Evolutionary conservation across 2,888 invertebrate species (phyloP).

Genomic region (Endotricha flammealis): DNA sequence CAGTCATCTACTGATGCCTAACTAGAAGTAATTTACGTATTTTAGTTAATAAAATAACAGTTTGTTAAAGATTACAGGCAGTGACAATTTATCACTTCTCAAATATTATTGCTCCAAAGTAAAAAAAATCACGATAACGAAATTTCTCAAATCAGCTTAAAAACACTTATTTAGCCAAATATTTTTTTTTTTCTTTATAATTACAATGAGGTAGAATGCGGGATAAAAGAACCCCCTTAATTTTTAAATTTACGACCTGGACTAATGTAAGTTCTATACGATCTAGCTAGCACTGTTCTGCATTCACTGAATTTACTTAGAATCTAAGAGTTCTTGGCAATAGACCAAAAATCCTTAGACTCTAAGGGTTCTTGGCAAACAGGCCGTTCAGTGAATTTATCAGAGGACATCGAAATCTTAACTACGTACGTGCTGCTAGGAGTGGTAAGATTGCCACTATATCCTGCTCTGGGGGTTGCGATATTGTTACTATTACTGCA

Average conservation of each 20-base stretch:
- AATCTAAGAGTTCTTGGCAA: too few relatives aligned
- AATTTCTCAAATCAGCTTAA: conserved; percentile 45
- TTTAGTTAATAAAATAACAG: conserved; percentile 16
- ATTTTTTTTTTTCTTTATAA: conserved; percentile 46
- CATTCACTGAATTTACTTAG: too few relatives aligned
- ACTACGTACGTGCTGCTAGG: too few relatives aligned
- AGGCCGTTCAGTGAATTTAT: neutral
- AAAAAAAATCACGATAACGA: conserved; percentile 40
- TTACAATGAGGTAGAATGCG: conserved; percentile 75
- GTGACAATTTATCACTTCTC: conserved; percentile 37
- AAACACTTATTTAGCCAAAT: conserved; percentile 64
- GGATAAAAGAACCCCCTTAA: conserved; percentile 51
- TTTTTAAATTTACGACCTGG: conserved; percentile 58
- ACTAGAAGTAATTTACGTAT: conserved; percentile 5
- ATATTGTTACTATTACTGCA: conserved; percentile 15
- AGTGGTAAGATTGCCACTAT: too few relatives aligned
- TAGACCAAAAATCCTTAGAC: too few relatives aligned
- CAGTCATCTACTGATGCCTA: neutral
- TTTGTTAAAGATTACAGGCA: conserved; percentile 42
- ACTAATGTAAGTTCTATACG: conserved; percentile 26
- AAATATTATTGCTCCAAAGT: conserved; percentile 61
- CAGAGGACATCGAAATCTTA: too few relatives aligned
- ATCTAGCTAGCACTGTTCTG: neutral
- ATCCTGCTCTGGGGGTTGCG: too few relatives aligned
- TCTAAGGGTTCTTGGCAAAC: neutral